A percentile compares a stretch with the other conserved stretches of the same genome.
Evolutionary conservation across 2,888 invertebrate genomes (phyloP).

Genomic region (Malthinus flaveolus): DNA sequence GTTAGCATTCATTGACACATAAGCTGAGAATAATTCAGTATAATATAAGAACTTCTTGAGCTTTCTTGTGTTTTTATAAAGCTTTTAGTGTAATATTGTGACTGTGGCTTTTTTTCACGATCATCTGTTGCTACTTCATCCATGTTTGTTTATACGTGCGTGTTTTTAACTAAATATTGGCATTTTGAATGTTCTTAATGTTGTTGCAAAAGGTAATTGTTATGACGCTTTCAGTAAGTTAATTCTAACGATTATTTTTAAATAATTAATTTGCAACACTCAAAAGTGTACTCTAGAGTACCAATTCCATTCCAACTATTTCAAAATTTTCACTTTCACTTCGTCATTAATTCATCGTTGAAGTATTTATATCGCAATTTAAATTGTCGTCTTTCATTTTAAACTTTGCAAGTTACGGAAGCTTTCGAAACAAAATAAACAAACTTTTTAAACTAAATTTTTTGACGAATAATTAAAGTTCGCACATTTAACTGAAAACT

Average conservation of each 20-base stretch:
- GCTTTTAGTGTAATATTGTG: conserved; percentile 19
- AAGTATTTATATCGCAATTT: no score
- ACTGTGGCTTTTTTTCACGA: conserved; percentile 21
- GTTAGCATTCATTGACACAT: conserved; percentile 16
- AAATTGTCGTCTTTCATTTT: no score
- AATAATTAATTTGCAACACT: not conserved
- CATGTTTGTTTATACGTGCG: conserved; percentile 32
- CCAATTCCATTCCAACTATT: no score
- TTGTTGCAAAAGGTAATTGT: conserved; percentile 21
- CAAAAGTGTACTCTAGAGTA: no score
- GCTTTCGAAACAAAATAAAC: no score
- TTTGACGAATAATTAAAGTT: no score
- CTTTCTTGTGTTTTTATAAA: conserved; percentile 11
- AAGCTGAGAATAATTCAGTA: conserved; percentile 1
- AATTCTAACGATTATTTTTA: not conserved
- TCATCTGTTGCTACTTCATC: conserved; percentile 32
- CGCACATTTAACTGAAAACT: no score
- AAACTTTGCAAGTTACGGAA: no score
- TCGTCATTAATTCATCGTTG: no score
- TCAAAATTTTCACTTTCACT: no score
- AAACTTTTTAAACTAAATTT: no score
- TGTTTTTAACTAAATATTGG: conserved; percentile 21
- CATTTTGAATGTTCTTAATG: conserved; percentile 19
- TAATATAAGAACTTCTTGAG: conserved; percentile 8
- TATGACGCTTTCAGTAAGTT: not conserved